Base-by-base conservation (phyloP, 2,888 invertebrate species). In the Tetanocera ferruginea region DNA sequence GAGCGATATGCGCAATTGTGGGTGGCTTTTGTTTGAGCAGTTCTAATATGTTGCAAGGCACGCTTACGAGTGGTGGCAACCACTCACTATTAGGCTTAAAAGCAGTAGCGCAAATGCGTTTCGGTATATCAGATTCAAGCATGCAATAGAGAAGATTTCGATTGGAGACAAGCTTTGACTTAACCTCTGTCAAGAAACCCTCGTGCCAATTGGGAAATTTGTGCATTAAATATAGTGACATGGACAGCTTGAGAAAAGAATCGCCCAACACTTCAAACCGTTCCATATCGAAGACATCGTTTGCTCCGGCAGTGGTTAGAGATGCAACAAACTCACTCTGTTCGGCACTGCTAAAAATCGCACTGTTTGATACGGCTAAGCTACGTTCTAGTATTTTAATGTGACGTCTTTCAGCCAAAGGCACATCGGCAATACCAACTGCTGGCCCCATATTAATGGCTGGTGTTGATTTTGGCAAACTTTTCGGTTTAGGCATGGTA, bases 191-290 rank as follows among this genome's bases (percentile, higher is more conserved):
- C 25, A 96, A 90, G 77, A 91, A 91, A 0, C 97, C 97, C 89
- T 97, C 97, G 83, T 93, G 92, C 84, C 92, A 93, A 0, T 90
- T 88, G 0, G 93, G 91, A 87, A 93, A 95, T 5, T 90, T 90
- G 79, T 92, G 91, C 83, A 92, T 94, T 34, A 96, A 90, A 87
- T 92, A 94, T 0, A 95, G 89, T 0, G 96, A 94, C 8, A 92
- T 90, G 34, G 93, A 92, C 81, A 94, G 93, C 89, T 97, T 97
- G 3, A 97, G 90, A 84, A 94, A 95, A 0, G 96, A 94, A 90
- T 97, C 97, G 0, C 97, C 97, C 52, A 97, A 91, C 0, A 95
- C 94, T 89, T 97, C 97, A 51, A 95, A 90, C 5, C 96, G 91
- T 88, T 97, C 97, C 86, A 95, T 91, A 86, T 95, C 94, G 75